Conservation (phyloP, 1,140 invertebrate species). For the Nephotettix cincticeps region DNA sequence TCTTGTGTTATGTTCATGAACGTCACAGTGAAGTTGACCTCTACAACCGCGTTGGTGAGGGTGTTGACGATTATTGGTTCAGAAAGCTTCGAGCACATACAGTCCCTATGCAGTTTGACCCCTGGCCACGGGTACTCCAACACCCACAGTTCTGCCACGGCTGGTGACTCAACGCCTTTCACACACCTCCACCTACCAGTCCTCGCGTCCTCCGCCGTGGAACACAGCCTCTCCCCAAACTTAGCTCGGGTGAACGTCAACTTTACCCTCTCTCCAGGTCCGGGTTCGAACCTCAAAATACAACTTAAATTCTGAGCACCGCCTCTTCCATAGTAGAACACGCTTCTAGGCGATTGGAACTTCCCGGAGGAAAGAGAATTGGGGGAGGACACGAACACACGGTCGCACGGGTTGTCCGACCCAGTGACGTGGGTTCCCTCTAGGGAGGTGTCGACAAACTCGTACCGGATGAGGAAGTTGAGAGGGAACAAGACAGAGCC, state of each 20-base stretch:
- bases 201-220: slow-evolving; percentile 61
- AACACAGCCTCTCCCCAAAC: slow-evolving; percentile 66
- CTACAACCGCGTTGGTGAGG: slow-evolving; percentile 64
- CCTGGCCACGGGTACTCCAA: slow-evolving; percentile 73
- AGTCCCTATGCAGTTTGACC: slow-evolving; percentile 61
- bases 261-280: slow-evolving; percentile 62
- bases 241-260: slow-evolving; percentile 60
- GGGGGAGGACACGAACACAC: slow-evolving; percentile 53
- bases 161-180: slow-evolving; percentile 33
- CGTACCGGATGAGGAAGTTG: slow-evolving; percentile 66
- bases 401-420: slow-evolving; percentile 58
- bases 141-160: slow-evolving; percentile 60
- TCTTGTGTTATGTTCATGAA: slow-evolving; percentile 82
- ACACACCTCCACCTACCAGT: slow-evolving; percentile 66
- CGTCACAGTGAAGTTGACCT: slow-evolving; percentile 70
- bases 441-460: slow-evolving; percentile 63
- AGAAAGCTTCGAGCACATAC: slow-evolving; percentile 69
- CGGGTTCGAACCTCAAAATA: slow-evolving; percentile 69
- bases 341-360: slow-evolving; percentile 74
- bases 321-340: slow-evolving; percentile 79
- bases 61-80: slow-evolving; percentile 59
- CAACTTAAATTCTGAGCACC: slow-evolving; percentile 73
- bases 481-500: slow-evolving; percentile 76
- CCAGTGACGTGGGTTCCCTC: slow-evolving; percentile 56
- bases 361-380: slow-evolving; percentile 52